These are phyloP conservation scores for Pseudomyrmex sp. DNA, from an alignment of 1,140 invertebrate genomes.

Conservation along the genomic window DNA sequence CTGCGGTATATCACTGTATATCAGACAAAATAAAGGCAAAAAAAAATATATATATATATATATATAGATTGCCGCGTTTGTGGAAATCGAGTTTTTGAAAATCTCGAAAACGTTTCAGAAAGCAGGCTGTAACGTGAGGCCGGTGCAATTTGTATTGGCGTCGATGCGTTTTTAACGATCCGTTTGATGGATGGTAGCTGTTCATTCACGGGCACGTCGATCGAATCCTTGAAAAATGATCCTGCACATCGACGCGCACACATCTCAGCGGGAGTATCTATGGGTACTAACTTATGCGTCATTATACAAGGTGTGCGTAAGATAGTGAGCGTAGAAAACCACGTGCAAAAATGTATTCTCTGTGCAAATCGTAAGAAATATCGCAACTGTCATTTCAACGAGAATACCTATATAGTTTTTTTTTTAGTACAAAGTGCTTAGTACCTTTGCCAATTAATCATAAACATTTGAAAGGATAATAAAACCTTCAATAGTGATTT, in stretches of 20 bases:
- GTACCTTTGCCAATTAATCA: neutral
- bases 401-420: too few species aligned
- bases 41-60: too few species aligned
- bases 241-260: slow-evolving; percentile 63
- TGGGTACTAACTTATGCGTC: neutral
- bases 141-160: slow-evolving; percentile 80
- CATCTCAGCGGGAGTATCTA: slow-evolving; percentile 45
- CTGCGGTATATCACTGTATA: too few species aligned
- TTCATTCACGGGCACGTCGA: slow-evolving; percentile 72
- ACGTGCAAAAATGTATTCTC: too few species aligned
- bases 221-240: slow-evolving; percentile 84
- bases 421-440: too few species aligned
- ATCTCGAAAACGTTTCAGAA: slow-evolving; percentile 43
- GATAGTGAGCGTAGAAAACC: neutral
- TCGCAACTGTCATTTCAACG: too few species aligned
- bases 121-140: slow-evolving; percentile 46
- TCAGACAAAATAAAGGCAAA: neutral
- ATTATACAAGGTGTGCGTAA: slow-evolving; percentile 31
- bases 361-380: too few species aligned
- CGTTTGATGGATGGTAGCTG: slow-evolving; percentile 82
- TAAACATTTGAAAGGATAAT: too few species aligned
- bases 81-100: neutral
- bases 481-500: neutral
- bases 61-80: neutral
- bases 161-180: slow-evolving; percentile 85